Conservation (phyloP, 2,888 invertebrate species). For the Pinctada fucata region DNA sequence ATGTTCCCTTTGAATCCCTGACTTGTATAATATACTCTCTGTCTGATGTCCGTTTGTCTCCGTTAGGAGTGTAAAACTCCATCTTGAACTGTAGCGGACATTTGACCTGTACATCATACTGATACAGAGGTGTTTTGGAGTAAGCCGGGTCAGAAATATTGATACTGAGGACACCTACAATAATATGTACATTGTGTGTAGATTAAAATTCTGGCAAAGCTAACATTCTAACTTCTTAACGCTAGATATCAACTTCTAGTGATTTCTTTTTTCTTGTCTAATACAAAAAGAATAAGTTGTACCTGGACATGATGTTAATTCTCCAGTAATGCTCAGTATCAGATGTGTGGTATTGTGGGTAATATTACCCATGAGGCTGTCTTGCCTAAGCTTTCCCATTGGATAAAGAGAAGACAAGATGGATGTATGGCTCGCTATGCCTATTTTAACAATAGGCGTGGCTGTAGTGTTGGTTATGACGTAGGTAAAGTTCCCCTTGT, state of each 20-base stretch:
- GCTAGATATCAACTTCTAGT: too few species aligned
- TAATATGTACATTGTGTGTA: neutral
- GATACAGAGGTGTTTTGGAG: conserved; percentile 59
- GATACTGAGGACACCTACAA: conserved; percentile 67
- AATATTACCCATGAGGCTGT: conserved; percentile 66
- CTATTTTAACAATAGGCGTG: conserved; percentile 58
- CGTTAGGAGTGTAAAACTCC: conserved; percentile 66
- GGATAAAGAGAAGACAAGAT: conserved; percentile 65
- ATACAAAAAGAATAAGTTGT: neutral
- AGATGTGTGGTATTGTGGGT: conserved; percentile 62
- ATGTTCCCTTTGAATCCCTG: conserved; percentile 49
- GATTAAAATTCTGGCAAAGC: too few species aligned
- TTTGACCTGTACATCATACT: conserved; percentile 67
- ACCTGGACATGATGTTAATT: conserved; percentile 63
- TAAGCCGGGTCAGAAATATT: conserved; percentile 68
- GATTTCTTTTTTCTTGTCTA: neutral
- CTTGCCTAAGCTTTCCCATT: conserved; percentile 58
- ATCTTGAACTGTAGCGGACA: conserved; percentile 69
- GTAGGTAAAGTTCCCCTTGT: conserved; percentile 52
- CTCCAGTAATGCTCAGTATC: conserved; percentile 57
- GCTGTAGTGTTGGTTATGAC: conserved; percentile 54
- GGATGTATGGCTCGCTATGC: conserved; percentile 60
- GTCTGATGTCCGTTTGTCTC: conserved; percentile 56
- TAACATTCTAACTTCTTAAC: too few species aligned
- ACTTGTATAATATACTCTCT: conserved; percentile 60